These are phyloP conservation scores for Pachymerium ferrugineum DNA, from an alignment of 2,888 invertebrate species.

Conservation along the genomic window DNA sequence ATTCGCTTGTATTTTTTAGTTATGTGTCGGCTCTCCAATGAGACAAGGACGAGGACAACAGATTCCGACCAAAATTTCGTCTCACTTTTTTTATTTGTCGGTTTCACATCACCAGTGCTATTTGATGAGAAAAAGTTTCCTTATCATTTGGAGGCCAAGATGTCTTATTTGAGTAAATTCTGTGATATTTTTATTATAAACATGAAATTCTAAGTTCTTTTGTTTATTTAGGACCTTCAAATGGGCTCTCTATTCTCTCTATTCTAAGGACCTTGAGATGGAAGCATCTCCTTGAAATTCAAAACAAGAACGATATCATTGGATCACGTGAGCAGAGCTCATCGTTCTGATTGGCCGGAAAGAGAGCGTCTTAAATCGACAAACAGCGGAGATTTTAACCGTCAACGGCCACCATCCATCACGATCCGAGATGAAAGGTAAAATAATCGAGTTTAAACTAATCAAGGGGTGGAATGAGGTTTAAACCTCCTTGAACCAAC, in stretches of 20 bases:
- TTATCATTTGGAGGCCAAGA: constrained; percentile 68
- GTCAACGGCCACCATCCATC: no score
- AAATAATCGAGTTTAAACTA: no score
- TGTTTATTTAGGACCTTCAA: constrained; percentile 56
- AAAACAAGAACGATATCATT: no score
- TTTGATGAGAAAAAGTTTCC: constrained; percentile 79
- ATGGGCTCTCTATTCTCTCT: constrained; percentile 51
- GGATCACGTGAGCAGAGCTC: no score
- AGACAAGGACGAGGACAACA: constrained; percentile 68
- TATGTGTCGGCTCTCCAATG: constrained; percentile 72
- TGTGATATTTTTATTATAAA: not conserved
- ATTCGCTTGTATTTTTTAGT: constrained; percentile 40
- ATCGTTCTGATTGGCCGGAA: no score
- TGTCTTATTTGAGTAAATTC: constrained; percentile 56
- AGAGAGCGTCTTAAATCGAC: no score
- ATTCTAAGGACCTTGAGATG: no score
- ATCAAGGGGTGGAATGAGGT: no score
- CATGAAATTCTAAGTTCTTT: not conserved
- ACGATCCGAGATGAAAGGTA: no score
- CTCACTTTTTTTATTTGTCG: constrained; percentile 72
- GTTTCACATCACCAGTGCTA: constrained; percentile 75
- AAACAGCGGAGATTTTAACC: no score
- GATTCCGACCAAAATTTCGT: constrained; percentile 55
- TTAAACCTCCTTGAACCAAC: no score
- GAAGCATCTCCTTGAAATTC: no score